Base-by-base conservation (phyloP, 2,888 invertebrate species). In the Axea sp. region DNA sequence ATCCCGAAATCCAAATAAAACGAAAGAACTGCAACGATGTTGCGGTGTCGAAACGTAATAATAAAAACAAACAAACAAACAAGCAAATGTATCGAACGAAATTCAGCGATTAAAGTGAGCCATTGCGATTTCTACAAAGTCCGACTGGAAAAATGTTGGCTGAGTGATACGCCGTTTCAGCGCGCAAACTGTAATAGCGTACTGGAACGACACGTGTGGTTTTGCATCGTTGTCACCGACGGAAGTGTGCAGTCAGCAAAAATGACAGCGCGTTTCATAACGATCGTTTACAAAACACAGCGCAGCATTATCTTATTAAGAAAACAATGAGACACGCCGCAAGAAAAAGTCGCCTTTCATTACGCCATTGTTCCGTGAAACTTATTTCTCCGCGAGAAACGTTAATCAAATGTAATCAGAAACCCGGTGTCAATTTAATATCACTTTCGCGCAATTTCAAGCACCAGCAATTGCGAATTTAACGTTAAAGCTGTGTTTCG, bases 191-290 rank as follows among this genome's bases (percentile, higher is more conserved):
- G 22, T 31, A 30, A 22, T 30, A 39, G 26, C 31, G 41, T 24
- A 28, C 15, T 12, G 7, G 24, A 41, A 51, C 26, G 31, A 31
- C 26, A 43, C 30, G 39, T 60, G 49, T 49, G 35, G 35, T 41
- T 17, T 28, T 49, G 26, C 60, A 30, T 41, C 53, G 43, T 19
- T 53, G 53, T 65, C 53, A 26, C 17, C 53, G 49, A 53, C 57
- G 57, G 57, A 57, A 67, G 67, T 67, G 57, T 55, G 49, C 39
- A 57, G 47, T 67, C 67, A 41, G 67, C 67, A 49, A 67, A 67
- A 57, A 49, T 57, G 57, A 67, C 67, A 45, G 9, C 45, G 45
- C 57, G 39, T 43, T 67, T 67, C 67, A 37, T 47, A 47, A 55
- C 55, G 30, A 30, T 65, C 55, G 47, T 55, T 65, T 65, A 55